phyloP scores from a whole-genome alignment of 2,113 vertebrate genomes.

The Prinia subflava region DNA sequence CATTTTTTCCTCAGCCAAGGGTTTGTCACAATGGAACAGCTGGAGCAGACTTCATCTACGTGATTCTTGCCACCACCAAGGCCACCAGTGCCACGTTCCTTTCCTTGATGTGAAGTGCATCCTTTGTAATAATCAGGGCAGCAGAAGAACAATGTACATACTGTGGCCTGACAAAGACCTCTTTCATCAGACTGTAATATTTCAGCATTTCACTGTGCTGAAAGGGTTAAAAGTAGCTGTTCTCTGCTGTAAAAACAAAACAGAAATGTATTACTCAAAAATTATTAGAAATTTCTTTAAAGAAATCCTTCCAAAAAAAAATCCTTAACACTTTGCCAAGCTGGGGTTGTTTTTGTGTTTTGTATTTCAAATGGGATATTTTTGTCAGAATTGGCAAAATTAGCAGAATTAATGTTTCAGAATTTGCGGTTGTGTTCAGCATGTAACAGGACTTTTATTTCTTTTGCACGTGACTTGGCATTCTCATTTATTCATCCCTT shows the following conservation, averaged over 20 bases:
- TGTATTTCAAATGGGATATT: not conserved
- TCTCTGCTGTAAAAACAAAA: not conserved
- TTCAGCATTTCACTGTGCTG: not conserved
- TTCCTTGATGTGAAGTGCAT: not conserved
- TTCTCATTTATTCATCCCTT: not conserved
- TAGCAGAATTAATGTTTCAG: not conserved
- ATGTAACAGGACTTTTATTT: not conserved
- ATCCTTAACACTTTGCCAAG: not conserved
- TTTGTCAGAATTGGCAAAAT: not conserved
- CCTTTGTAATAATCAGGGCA: not conserved
- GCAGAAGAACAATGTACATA: not conserved
- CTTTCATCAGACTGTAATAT: not conserved
- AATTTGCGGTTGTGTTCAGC: not conserved
- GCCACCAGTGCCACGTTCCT: not conserved
- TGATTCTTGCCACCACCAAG: not conserved
- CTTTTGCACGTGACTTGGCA: not conserved
- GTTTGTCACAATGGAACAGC: not conserved
- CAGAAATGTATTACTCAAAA: not conserved
- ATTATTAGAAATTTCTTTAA: not conserved
- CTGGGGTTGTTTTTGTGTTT: not conserved
- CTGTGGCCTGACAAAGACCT: not conserved
- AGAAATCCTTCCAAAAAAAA: not conserved
- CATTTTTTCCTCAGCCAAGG: not conserved
- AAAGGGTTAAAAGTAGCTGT: not conserved
- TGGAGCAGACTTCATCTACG: not conserved